Base-by-base conservation (phyloP, 1,140 invertebrate genomes). In the Holcopasites calliopsidis region DNA sequence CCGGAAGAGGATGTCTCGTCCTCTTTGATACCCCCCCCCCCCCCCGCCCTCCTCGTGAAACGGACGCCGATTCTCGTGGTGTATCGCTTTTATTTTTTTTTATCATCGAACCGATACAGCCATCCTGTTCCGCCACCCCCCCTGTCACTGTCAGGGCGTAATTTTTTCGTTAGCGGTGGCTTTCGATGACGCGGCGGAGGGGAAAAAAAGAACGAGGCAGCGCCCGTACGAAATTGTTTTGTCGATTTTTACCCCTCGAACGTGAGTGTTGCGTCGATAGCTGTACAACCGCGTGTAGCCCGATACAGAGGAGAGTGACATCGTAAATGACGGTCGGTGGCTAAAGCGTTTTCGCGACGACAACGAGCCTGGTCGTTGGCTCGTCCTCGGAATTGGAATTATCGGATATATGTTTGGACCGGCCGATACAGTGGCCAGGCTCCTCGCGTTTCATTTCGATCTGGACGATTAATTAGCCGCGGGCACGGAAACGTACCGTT, bases 401-500 rank as follows among this genome's bases (percentile, higher is more conserved):
- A 83, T 83, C 81, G 82, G 81, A 76, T 83, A 83, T 77, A 74
- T 49, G 81, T 74, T 74, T 54, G 42, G 50, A 35, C 35, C 55
- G 52, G 33, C 55, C 65, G 74, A 52, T 72, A 65, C 68, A 75
- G 40, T 40, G 40, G 76, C 50, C 80, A n/a, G 42, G 10, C 73
- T 70, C 40, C 68, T 78, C 49, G 60, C 64, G 50, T 70, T 72
- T 58, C 65, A 44, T 40, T 68, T 69, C 66, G 57, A 40, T 47
- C 60, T 33, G 61, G 76, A 82, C 80, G 79, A 84, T 76, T 82
- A 85, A 86, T 89, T 89, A 89, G 79, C 79, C 65, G 69, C 79
- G 80, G 65, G 57, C 71, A 62, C 62, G 23, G 21, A 31, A 62
- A 31, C 69, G n/a, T 66, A 40, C 47, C n/a, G 44, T 21, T 21